Evolutionary conservation across 2,797 vertebrate genomes (phyloP), one percentile per base, ranked within the genome.

Genomic region (Sebastes baramenuke): DNA sequence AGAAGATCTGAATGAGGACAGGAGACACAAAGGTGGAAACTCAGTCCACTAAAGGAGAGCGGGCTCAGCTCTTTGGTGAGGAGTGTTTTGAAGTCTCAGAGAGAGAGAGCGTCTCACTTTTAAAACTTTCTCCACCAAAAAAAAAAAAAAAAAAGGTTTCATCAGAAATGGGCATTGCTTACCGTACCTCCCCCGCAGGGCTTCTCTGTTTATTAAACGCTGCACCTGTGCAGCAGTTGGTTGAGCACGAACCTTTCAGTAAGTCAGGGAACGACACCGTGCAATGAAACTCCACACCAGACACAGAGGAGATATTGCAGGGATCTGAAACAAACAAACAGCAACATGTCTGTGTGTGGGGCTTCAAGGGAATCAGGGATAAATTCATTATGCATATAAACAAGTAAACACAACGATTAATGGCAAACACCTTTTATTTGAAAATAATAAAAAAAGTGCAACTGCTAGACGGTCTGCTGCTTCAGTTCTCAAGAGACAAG

Each of bases 131-230:
- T 13, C 34, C 18, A 25, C 13, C 25, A 9, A 58, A 30, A 27
- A 10, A 58, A 36, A 36, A 34, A 11, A 10, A 10, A 5, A 8
- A 58, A 54, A 60, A 59, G 22, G 55, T 59, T 65, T 70, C 3
- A 25, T 24, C 67, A 52, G 22, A 62, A 78, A 62, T 34, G 16
- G 65, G 59, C 9, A 20, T 62, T n/a, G 4, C 65, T 29, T 34
- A 34, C 32, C 1, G 32, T 52, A 56, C 38, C 29, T 71, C 68
- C 71, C 83, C 81, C 30, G 73, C 30, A 80, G 79, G 71, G 76
- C 62, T 64, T 67, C 54, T 42, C 67, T 58, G 65, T 72, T 81
- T 83, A 79, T 84, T 79, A 75, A 74, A 76, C 80, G 58, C 46
- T 76, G 75, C 71, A 55, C 38, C 74, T 74, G 25, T 1, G 9